Evolutionary conservation across 92 coral and sea anemone species (phyloP).

Genomic region (Heliopora coerulea): DNA sequence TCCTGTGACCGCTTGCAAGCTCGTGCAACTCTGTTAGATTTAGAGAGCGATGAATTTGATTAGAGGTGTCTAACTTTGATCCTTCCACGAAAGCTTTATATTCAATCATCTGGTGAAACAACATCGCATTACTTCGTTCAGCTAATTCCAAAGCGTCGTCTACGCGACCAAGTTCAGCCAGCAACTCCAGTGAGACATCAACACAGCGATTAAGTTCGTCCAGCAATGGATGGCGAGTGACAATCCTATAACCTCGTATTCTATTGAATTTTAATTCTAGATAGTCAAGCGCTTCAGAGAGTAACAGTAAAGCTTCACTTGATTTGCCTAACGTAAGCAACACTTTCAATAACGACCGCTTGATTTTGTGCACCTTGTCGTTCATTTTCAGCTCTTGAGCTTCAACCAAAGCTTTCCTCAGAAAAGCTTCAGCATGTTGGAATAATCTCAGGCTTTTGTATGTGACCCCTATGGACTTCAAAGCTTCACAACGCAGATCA

Average conservation of each 20-base stretch:
- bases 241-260: slow-evolving; percentile 17
- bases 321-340: slow-evolving; percentile 5
- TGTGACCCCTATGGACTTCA: not conserved
- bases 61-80: not conserved
- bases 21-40: not conserved
- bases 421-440: slow-evolving; percentile 28
- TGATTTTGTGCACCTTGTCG: not conserved
- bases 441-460: slow-evolving; percentile 4
- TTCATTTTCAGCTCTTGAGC: slow-evolving; percentile 6
- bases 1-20: not conserved
- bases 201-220: slow-evolving; percentile 21
- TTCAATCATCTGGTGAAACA: slow-evolving; percentile 19
- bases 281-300: slow-evolving; percentile 5
- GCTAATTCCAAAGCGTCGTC: slow-evolving; percentile 21
- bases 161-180: slow-evolving; percentile 11
- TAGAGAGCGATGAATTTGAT: not conserved
- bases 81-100: slow-evolving; percentile 23
- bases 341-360: not conserved
- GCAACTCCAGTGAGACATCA: slow-evolving; percentile 6
- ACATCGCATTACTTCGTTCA: slow-evolving; percentile 3
- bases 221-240: slow-evolving; percentile 15
- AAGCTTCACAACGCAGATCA: slow-evolving; percentile 4
- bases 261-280: slow-evolving; percentile 20
- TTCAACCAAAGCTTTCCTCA: slow-evolving; percentile 20
- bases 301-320: slow-evolving; percentile 11